A percentile compares a stretch with the other conserved stretches of the same genome.
Evolutionary conservation across 2,888 invertebrate genomes (phyloP).

Genomic region (Drosophila hamatofila): DNA sequence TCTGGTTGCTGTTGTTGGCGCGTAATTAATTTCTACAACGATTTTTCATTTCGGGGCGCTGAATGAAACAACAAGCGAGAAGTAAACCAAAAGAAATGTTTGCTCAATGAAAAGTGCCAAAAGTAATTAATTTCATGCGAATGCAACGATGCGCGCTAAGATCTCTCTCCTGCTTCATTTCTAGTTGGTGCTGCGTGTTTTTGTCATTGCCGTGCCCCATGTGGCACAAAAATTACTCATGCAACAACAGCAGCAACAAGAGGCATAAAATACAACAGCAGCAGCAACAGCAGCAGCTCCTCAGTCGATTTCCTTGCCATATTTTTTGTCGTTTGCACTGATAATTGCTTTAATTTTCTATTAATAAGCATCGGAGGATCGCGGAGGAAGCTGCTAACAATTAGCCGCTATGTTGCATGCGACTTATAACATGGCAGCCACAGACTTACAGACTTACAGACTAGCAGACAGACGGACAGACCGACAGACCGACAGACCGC

Average conservation of each 20-base stretch:
- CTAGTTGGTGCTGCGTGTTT: slow-evolving; percentile 58
- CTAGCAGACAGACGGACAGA: slow-evolving; percentile 10
- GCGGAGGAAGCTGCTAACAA: slow-evolving; percentile 76
- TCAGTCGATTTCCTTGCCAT: slow-evolving; percentile 73
- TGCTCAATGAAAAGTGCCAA: slow-evolving; percentile 82
- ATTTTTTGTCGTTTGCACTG: slow-evolving; percentile 63
- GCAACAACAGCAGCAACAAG: slow-evolving; percentile 43
- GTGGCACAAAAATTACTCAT: slow-evolving; percentile 78
- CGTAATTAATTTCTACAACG: slow-evolving; percentile 79
- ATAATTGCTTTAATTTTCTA: slow-evolving; percentile 83
- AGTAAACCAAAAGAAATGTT: slow-evolving; percentile 64
- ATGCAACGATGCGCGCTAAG: slow-evolving; percentile 76
- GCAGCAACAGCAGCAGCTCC: slow-evolving; percentile 19
- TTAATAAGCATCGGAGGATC: slow-evolving; percentile 72
- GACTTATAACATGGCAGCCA: slow-evolving; percentile 76
- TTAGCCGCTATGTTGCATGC: slow-evolving; percentile 81
- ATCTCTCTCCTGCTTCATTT: slow-evolving; percentile 12
- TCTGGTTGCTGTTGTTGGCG: slow-evolving; percentile 67
- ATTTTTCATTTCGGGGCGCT: slow-evolving; percentile 75
- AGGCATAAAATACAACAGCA: slow-evolving; percentile 2
- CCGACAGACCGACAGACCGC: slow-evolving; percentile 18
- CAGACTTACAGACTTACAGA: slow-evolving; percentile 40
- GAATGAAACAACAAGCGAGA: slow-evolving; percentile 64
- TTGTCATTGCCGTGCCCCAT: slow-evolving; percentile 71
- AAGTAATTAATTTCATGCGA: slow-evolving; percentile 82